A percentile compares a stretch with the other conserved stretches of the same genome.
phyloP scores from a whole-genome alignment of 2,888 invertebrate species.

The Rhingia rostrata region DNA sequence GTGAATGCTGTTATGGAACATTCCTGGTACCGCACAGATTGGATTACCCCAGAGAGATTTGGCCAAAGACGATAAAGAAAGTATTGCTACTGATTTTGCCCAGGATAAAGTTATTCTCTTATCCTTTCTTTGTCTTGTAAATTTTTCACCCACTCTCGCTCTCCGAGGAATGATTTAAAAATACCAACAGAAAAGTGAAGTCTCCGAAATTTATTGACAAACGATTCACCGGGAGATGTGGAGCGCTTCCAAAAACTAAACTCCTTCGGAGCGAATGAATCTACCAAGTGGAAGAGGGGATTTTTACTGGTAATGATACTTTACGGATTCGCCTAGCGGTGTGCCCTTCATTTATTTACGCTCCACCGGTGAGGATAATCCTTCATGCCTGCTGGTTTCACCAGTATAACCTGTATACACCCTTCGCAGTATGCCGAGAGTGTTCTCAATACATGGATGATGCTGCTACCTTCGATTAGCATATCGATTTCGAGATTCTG shows the following conservation, averaged over 20 bases:
- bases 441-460: slow-evolving; percentile 11
- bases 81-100: neutral
- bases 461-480: slow-evolving; percentile 45
- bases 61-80: neutral
- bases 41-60: slow-evolving; percentile 38
- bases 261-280: slow-evolving; percentile 19
- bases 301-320: slow-evolving; percentile 32
- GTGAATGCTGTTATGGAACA: slow-evolving; percentile 34
- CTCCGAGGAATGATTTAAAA: slow-evolving; percentile 46
- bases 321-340: slow-evolving; percentile 18
- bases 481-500: slow-evolving; percentile 46
- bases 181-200: neutral
- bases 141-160: neutral
- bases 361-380: slow-evolving; percentile 21
- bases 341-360: slow-evolving; percentile 40
- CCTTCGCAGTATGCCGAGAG: slow-evolving; percentile 20
- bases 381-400: neutral
- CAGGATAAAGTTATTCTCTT: slow-evolving; percentile 50
- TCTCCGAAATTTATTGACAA: slow-evolving; percentile 36
- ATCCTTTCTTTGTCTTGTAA: slow-evolving; percentile 29
- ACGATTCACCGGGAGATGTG: slow-evolving; percentile 35
- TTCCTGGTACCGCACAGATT: slow-evolving; percentile 42
- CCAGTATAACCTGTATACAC: neutral
- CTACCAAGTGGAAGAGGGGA: slow-evolving; percentile 27
- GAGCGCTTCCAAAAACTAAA: neutral